Evolutionary conservation across 2,888 invertebrate genomes (phyloP), one percentile per base, ranked within the genome.

Genomic region (Sphaerophoria taeniata): DNA sequence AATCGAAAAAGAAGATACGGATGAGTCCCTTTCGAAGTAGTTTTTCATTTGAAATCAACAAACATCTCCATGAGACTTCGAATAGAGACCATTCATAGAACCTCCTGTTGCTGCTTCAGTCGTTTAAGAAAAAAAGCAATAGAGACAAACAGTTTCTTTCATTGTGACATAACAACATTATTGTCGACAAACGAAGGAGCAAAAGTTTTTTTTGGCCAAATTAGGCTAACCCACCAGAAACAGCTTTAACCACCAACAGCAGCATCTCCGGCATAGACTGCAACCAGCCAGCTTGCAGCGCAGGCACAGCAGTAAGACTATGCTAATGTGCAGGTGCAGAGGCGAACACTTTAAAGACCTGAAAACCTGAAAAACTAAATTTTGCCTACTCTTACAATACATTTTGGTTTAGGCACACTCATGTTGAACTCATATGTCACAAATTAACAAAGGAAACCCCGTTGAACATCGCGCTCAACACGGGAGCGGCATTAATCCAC

Each of bases 311-410:
- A 47, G 69, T 56, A 69, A 56, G 73, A 51, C 73, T 83, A 84
- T 84, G 83, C 79, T 84, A 84, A 79, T 84, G 61, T 49, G 83
- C 83, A 84, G 83, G 83, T 84, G 83, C 79, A 84, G 79, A 63
- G 53, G 75, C 79, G 79, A 71, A 63, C 65, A 67, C 67, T 67
- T 53, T 31, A 24, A 31, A 63, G 55, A 74, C 33, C 45, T 63
- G 4, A 33, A 56, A 65, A 36, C 24, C 24, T 24, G 24, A 24
- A 24, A 53, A 39, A 49, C 9, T 58, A 12, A 12, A 16, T 43
- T 47, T 36, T 9, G 11, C 9, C 11, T 4, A 45, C 12, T n/a
- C 5, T n/a, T 45, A 49, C 7, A 16, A 31, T 31, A 51, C 9
- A 6, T 7, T 7, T 5, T 51, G 1, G 24, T 53, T 33, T 55